Evolutionary conservation across 2,888 invertebrate genomes (phyloP), one percentile per base, ranked within the genome.

Genomic region (Eudasyphora cyanicolor): DNA sequence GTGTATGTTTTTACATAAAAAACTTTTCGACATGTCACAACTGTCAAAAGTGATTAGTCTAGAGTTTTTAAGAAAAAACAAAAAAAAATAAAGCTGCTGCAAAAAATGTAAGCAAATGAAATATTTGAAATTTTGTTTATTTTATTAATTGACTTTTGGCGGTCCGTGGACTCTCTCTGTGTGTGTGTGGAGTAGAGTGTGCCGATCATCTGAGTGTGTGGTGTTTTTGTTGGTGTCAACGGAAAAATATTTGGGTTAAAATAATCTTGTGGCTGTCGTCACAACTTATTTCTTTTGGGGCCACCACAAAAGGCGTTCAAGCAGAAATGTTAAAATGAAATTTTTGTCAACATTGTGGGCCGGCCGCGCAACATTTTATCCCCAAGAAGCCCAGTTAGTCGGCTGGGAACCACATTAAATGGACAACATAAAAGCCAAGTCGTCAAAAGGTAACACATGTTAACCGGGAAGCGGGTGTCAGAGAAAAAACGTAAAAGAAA

Each of bases 1-100:
- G 67, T 45, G 32, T n/a, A 79, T 82, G 69, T 74, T 77, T 93
- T 85, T 87, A 86, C 85, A 86, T 86, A 87, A 90, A 91, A 90
- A 67, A 35, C 24, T 81, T 78, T 71, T 64, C 35, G 67, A 29
- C 8, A 73, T 82, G 82, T 79, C 84, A 82, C 82, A 82, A 35
- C 32, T 84, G 84, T 84, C 84, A 82, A 67, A 60, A 76, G 51
- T 84, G 82, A 84, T 84, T 78, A 82, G 78, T 42, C 21, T 19
- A 21, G 17, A 24, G 42, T 21, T 14, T 45, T 19, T 38, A 38
- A 27, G 24, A 64, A 38, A 17, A 7, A 27, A n/a, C n/a, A n/a
- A n/a, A n/a, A n/a, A n/a, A n/a, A n/a, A n/a, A n/a, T n/a, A 64
- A 32, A 38, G 35, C 38, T 17, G 35, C 38, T 32, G 32, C 17